Evolutionary conservation across 2,113 vertebrate species (phyloP).

Genomic region (Gulo gulo): DNA sequence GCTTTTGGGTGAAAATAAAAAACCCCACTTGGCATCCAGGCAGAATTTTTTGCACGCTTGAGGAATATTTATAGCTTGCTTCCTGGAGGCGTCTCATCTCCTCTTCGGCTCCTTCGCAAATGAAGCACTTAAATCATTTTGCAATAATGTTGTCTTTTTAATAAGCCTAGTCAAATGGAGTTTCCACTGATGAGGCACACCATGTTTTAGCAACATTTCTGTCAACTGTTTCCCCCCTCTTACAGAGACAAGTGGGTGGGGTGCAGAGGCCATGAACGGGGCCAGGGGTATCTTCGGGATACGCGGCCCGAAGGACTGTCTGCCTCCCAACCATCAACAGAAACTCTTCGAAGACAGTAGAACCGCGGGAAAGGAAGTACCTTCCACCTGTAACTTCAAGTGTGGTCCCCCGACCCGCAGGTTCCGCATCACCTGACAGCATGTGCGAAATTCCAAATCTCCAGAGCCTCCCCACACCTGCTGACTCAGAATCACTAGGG

Average conservation of each 20-base stretch:
- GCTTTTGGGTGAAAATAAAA: not conserved
- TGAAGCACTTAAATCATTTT: slow-evolving; percentile 57
- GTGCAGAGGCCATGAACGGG: rapidly evolving
- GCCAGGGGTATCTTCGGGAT: not conserved
- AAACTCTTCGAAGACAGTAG: not conserved
- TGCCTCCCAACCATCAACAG: not conserved
- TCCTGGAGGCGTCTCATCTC: not conserved
- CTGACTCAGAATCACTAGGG: not conserved
- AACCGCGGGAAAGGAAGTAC: rapidly evolving
- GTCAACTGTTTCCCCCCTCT: not conserved
- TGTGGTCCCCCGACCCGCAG: not conserved
- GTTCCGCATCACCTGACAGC: not conserved
- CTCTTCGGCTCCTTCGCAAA: not conserved
- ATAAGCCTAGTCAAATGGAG: slow-evolving; percentile 2
- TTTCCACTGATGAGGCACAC: not conserved
- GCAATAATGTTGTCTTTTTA: slow-evolving; percentile 45
- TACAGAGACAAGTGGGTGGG: not conserved
- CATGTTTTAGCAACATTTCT: not conserved
- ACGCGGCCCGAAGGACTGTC: not conserved
- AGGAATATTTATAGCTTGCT: slow-evolving; percentile 51
- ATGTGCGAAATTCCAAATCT: not conserved
- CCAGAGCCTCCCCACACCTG: not conserved
- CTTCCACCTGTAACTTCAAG: not conserved
- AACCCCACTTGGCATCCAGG: not conserved
- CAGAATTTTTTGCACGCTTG: not conserved